These are phyloP conservation scores for Agapostemon virescens DNA, from an alignment of 2,888 invertebrate genomes.

Conservation along the genomic window DNA sequence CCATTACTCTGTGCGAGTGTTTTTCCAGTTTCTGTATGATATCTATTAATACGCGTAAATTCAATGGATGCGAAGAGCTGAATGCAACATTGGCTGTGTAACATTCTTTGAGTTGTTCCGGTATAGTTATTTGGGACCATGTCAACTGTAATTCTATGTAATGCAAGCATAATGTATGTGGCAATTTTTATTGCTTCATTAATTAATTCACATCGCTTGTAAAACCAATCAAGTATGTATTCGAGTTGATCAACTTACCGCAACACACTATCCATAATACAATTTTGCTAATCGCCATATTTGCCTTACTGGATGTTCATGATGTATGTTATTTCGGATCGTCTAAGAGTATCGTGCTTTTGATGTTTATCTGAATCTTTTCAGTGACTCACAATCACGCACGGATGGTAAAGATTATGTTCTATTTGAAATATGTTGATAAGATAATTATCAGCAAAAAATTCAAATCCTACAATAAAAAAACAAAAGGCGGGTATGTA, in stretches of 20 bases:
- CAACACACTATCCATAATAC: slow-evolving; percentile 43
- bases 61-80: slow-evolving; percentile 81
- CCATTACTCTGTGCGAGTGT: slow-evolving; percentile 80
- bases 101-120: slow-evolving; percentile 83
- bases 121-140: slow-evolving; percentile 79
- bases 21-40: slow-evolving; percentile 84
- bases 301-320: slow-evolving; percentile 26
- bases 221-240: background rate
- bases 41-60: slow-evolving; percentile 84
- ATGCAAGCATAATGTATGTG: slow-evolving; percentile 4
- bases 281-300: slow-evolving; percentile 44
- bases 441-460: slow-evolving; percentile 66
- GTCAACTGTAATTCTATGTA: slow-evolving; percentile 51
- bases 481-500: background rate
- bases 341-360: slow-evolving; percentile 12
- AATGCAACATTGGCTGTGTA: slow-evolving; percentile 82
- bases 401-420: slow-evolving; percentile 54
- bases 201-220: background rate
- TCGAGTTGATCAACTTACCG: slow-evolving; percentile 31
- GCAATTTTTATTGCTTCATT: background rate
- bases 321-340: slow-evolving; percentile 20
- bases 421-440: slow-evolving; percentile 63
- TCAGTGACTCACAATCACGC: slow-evolving; percentile 58
- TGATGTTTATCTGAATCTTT: slow-evolving; percentile 37
- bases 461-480: slow-evolving; percentile 5